Evolutionary conservation across 2,888 invertebrate genomes (phyloP).

Genomic region (Polyploca ridens): DNA sequence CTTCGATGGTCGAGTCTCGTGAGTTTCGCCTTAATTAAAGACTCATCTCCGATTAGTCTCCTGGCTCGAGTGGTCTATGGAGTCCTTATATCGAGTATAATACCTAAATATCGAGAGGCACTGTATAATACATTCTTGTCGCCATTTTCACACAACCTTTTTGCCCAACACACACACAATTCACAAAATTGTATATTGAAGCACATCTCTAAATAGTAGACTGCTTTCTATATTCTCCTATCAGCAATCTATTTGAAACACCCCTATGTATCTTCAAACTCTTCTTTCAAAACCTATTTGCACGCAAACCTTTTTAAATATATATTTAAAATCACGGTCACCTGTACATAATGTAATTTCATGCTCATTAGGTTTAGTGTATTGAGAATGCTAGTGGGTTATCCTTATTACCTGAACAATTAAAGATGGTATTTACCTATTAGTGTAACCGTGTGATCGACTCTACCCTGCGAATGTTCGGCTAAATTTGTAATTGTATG

Average conservation of each 20-base stretch:
- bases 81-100: too few species aligned
- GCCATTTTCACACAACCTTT: too few species aligned
- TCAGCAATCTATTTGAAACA: neutral
- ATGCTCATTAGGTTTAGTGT: constrained; percentile 80
- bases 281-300: constrained; percentile 16
- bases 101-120: too few species aligned
- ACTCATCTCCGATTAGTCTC: too few species aligned
- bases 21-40: too few species aligned
- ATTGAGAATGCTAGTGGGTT: constrained; percentile 82
- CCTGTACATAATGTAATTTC: constrained; percentile 72
- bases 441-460: constrained; percentile 33
- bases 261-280: constrained; percentile 7
- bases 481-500: constrained; percentile 19
- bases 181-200: neutral
- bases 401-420: constrained; percentile 51
- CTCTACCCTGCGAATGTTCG: constrained; percentile 36
- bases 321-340: constrained; percentile 23
- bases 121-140: too few species aligned
- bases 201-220: neutral
- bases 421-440: constrained; percentile 27
- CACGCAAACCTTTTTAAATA: neutral
- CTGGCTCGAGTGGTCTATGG: too few species aligned
- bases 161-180: too few species aligned
- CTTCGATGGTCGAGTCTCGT: too few species aligned
- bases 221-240: neutral